Base-by-base conservation (phyloP, 2,797 vertebrate species). In the Characodon lateralis region DNA sequence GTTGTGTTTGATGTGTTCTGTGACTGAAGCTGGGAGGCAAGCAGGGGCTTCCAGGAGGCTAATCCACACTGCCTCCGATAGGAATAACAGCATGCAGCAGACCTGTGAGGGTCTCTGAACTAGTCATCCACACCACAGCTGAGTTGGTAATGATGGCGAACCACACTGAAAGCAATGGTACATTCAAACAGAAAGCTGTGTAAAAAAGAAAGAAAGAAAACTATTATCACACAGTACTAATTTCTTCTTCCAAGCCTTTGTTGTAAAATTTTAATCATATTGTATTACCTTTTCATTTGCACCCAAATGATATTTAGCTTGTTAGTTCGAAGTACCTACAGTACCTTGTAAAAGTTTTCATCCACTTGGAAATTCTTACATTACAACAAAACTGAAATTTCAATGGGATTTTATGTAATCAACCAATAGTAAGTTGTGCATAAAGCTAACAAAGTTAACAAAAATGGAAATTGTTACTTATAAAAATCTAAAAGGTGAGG, bases 51-150 rank as follows among this genome's bases (percentile, higher is more conserved):
- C 61, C 72, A 74, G 84, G 84, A 84, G 84, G 88, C 91, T 86
- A 82, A 88, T 89, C 92, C 89, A 84, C 87, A 92, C 88, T 90
- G 91, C 93, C 92, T 93, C 93, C 93, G 92, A 86, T 91, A 94
- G 92, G 92, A 88, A 13, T 26, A 78, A 83, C 81, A 81, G 63
- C 71, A 63, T 78, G 88, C 83, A 90, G 18, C 84, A 84, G 79
- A 71, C 73, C 53, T 24, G 55, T 59, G 74, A 74, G 22, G 41
- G 66, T 73, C 82, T 81, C 78, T 84, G 79, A 79, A 71, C 72
- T 78, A 78, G 82, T 73, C 83, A 85, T 80, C 82, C 65, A 75
- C 80, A 80, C 76, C 83, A 70, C 76, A 79, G 68, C 58, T 0
- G 1, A 73, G 70, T 74, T n/a, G 78, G 87, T 85, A 87, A 88